Evolutionary conservation across 1,140 invertebrate genomes (phyloP), one percentile per base, ranked within the genome.

Genomic region (Prorops nasuta): DNA sequence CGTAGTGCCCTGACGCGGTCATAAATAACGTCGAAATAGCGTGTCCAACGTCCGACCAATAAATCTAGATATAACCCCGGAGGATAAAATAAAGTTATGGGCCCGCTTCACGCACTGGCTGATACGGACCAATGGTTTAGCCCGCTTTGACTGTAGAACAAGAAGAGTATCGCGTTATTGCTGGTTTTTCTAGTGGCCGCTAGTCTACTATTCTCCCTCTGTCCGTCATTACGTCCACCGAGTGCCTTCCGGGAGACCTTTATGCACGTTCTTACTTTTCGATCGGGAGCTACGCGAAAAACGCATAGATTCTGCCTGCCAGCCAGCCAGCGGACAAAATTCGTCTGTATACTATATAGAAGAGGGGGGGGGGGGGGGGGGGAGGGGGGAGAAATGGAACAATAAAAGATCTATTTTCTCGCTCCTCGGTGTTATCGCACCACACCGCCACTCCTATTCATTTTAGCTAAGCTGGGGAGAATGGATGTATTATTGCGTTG

Each of bases 41-140:
- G 58, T 60, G 65, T 67, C 58, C 59, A 59, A 52, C 51, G 60
- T 60, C 57, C 55, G 56, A 47, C 52, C 64, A 60, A 70, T 71
- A 71, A 70, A 71, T 71, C 60, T 59, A 54, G 59, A 67, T 64
- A 60, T 57, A 69, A 60, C 54, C 50, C 51, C 21, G 51, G 49
- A 54, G 66, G 66, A 64, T 70, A 65, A 70, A 70, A 67, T 66
- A 70, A 69, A 71, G 66, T 72, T 67, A 66, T 65, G 50, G 63
- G 58, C 24, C 55, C 53, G 60, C 57, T 71, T 69, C 66, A 67
- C 66, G 43, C 51, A 64, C 61, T 52, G n/a, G n/a, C n/a, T n/a
- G 61, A 65, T 67, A 57, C 53, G 60, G 47, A 60, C 54, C 57
- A 54, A 67, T 64, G 64, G 64, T 67, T 68, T 63, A 62, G 51